Evolutionary conservation across 1,140 invertebrate species (phyloP), one percentile per base, ranked within the genome.

Genomic region (Drosophila miranda): DNA sequence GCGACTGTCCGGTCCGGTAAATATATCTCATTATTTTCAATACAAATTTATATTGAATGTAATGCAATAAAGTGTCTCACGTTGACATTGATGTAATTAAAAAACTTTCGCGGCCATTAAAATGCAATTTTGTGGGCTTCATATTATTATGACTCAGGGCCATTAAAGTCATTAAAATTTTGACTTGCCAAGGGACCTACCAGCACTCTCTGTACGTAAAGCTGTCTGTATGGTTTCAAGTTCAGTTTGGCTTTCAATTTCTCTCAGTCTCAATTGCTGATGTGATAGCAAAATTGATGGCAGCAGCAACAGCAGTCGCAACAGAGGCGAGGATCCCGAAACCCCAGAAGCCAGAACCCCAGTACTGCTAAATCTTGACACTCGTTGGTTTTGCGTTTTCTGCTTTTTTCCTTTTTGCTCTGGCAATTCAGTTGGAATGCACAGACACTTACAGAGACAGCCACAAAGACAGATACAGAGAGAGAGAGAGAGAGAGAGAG

Each of bases 81-180:
- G 58, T 16, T 16, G 16, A 16, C 16, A 16, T 61, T 84, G 46
- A 80, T 86, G 53, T 66, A 71, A 84, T 86, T 80, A 75, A 83
- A 82, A 63, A 78, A 16, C 70, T 75, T 82, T 83, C 71, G 57
- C 71, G 45, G 67, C 80, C 76, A 86, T 80, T 84, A 84, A 83
- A 77, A 16, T 66, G 76, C n/a, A 76, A 80, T 80, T 84, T 78
- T 75, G 71, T 79, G 30, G 55, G 41, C 59, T 76, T 84, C 78
- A 76, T 73, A 76, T 66, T 72, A 76, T 82, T 75, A 83, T 63
- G 51, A 38, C 64, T 44, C 60, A 66, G 75, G 76, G 16, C 16
- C 16, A 16, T 16, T 16, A 86, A 86, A 86, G 59, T 84, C 81
- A 86, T 86, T 84, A 84, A 59, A 80, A 86, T 86, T 80, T 73